Evolutionary conservation across 2,888 invertebrate species (phyloP), one percentile per base, ranked within the genome.

Genomic region (Bellardia pandia): DNA sequence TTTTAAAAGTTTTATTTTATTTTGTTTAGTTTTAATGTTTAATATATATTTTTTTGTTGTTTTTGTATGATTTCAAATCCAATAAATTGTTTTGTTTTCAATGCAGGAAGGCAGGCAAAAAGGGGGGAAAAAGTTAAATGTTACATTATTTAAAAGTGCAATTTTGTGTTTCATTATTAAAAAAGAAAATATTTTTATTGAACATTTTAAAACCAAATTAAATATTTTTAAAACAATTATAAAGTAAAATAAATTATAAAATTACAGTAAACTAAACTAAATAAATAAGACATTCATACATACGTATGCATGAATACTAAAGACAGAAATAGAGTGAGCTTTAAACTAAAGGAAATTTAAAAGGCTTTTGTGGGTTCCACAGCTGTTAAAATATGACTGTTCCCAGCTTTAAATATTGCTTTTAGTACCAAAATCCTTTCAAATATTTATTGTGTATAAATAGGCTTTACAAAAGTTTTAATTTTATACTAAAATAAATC

Each of bases 91-190:
- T 33, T 80, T 37, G 37, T 77, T 86, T 33, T 48, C 40, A 76
- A 72, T 76, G 71, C 87, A 40, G 85, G 76, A 85, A 74, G 87
- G 87, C 85, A 82, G 71, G 85, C 85, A 87, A 83, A 48, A 71
- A 76, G 60, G 45, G 75, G 58, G 58, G 53, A 76, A 82, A 75
- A 80, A 83, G 56, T 78, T 23, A 82, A 40, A 60, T 60, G 51
- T 11, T 74, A 58, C 0, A 78, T 82, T 82, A 85, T 71, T 80
- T 16, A 74, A 14, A 33, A n/a, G 77, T 86, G 74, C 13, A 30
- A 45, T 45, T 45, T 11, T 11, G 45, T 9, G 11, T 45, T 45
- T 45, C 2, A 11, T 45, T 45, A 11, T 75, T 30, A 33, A 60
- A 56, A 14, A n/a, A 11, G 53, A 75, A 23, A 23, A 23, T 23